Evolutionary conservation across 1,140 invertebrate genomes (phyloP), one percentile per base, ranked within the genome.

Genomic region (Hylaeus volcanicus): DNA sequence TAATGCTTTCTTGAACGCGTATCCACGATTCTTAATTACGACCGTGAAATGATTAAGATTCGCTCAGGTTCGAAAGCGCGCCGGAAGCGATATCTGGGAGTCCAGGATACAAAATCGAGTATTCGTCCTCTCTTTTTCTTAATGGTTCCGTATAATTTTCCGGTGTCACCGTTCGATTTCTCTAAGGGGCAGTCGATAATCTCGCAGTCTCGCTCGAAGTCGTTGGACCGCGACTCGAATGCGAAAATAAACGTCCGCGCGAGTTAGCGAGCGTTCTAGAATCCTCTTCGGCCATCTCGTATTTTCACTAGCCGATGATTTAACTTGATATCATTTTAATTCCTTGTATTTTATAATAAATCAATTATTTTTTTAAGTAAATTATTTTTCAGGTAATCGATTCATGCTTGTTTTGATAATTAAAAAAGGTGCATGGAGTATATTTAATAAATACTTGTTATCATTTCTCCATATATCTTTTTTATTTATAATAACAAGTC

Each of bases 1-100:
- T 89, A 88, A 87, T 86, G 86, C 89, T 90, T 91, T 91, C 89
- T 78, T 90, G 78, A 79, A 65, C 68, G 41, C 39, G 60, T 81
- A 81, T 45, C 55, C 58, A 26, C 53, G 55, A 56, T 37, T 55
- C 64, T 86, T 86, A 86, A 86, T 86, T 79, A 75, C 71, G 15
- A 65, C 26, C 72, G n/a, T 66, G 68, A 75, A 83, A 77, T 74
- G 86, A 87, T 89, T 84, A 78, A 88, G 82, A 88, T 86, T 89
- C 73, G 71, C 75, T 60, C 37, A 41, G 8, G 69, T 82, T 83
- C 75, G 84, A 87, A 86, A 87, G 81, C 79, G 45, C 65, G 73
- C 74, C 80, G 86, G 80, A 86, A 87, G 69, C 74, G n/a, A 5
- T 8, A 53, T 39, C 15, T 58, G 43, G 3, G 2, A 4, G 45